Evolutionary conservation across 2,113 vertebrate species (phyloP), one percentile per base, ranked within the genome.

Genomic region (Pangasianodon hypophthalmus): DNA sequence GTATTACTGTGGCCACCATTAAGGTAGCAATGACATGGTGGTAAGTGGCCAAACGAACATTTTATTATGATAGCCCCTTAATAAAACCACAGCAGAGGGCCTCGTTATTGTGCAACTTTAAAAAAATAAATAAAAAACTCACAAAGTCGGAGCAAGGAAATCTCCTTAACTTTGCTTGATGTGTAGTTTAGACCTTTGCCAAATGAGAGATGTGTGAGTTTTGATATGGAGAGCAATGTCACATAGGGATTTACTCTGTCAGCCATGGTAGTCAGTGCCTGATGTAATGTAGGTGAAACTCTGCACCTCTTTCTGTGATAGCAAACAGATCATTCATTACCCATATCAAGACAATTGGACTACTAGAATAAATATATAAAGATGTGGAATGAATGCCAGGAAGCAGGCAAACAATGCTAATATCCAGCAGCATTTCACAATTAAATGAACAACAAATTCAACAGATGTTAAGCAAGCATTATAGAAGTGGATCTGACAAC

Each of bases 271-370:
- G 84, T 90, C 84, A 90, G 52, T 82, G 82, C 9, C 89, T 92
- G 91, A 92, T 92, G 91, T 88, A 92, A 92, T 62, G 81, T 71
- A 44, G 24, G 21, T 92, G 91, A 92, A 92, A 92, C 89, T 67
- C 77, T 88, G 6, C 69, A 85, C 60, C 81, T 24, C 86, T 77
- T n/a, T 80, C 46, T 81, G 48, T n/a, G 48, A 81, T 18, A 81
- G 29, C 5, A 2, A 81, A 52, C 79, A 81, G 24, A 80, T 26
- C 71, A 50, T 88, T 91, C 54, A 67, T 60, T 91, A 85, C 54
- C 69, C 58, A 87, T 85, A 89, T 87, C 85, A 91, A 86, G 87
- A 69, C 60, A 60, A 87, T 29, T 79, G 71, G 77, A 50, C 24
- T 21, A 29, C n/a, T n/a, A 44, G 37, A 19, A 26, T 4, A n/a